A percentile compares a stretch with the other conserved stretches of the same genome.
phyloP scores from a whole-genome alignment of 2,113 vertebrate genomes.

The Gobiocypris rarus region DNA sequence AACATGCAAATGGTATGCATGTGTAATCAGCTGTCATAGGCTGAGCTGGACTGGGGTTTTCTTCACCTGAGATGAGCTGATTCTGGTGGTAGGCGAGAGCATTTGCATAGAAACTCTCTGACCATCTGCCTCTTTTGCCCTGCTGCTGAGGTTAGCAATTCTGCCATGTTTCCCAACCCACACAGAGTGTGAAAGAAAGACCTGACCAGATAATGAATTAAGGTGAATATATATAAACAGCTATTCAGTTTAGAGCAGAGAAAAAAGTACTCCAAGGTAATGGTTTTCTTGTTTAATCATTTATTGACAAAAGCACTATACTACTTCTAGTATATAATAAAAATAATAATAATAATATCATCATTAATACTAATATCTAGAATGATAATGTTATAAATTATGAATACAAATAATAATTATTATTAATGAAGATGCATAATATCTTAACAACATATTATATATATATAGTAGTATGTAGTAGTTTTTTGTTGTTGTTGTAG shows the following conservation, averaged over 20 bases:
- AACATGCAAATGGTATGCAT: constrained; percentile 69
- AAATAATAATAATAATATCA: no score
- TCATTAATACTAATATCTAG: no score
- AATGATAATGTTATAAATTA: no score
- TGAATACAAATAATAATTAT: no score
- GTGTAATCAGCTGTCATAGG: constrained; percentile 61
- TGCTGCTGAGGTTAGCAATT: constrained; percentile 48
- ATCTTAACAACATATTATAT: no score
- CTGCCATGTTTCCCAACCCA: constrained; percentile 1
- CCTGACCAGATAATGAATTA: neutral
- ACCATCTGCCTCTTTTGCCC: constrained; percentile 43
- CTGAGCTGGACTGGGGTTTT: constrained; percentile 48
- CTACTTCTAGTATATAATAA: neutral
- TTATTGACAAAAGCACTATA: neutral
- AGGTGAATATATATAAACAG: neutral
- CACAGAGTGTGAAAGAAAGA: neutral
- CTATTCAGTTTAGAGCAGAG: neutral
- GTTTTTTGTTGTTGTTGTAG: no score
- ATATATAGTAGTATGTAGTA: no score
- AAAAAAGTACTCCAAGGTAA: neutral
- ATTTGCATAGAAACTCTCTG: constrained; percentile 29
- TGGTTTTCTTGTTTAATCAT: neutral
- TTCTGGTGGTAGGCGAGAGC: constrained; percentile 52
- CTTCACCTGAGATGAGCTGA: constrained; percentile 54
- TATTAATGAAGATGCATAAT: no score